Conservation (phyloP, 2,888 invertebrate species). For the Camponotus fellah region DNA sequence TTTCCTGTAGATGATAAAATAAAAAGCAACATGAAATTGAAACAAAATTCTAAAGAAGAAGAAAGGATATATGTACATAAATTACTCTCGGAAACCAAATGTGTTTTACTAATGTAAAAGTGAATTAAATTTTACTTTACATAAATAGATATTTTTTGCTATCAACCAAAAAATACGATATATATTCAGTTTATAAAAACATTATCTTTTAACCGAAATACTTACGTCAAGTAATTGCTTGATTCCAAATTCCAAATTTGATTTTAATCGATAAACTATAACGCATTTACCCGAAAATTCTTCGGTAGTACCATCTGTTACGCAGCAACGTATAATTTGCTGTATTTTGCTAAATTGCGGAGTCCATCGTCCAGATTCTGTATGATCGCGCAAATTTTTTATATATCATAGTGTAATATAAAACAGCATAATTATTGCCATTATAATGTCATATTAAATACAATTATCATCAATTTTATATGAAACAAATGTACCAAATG, state of each 20-base stretch:
- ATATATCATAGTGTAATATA: no score
- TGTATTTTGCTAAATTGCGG: conserved; percentile 81
- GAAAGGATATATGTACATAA: not conserved
- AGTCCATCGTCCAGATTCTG: conserved; percentile 89
- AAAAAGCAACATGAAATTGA: not conserved
- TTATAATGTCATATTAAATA: no score
- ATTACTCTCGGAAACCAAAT: not conserved
- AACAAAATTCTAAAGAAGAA: not conserved
- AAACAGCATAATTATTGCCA: no score
- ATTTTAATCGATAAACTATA: conserved; percentile 90
- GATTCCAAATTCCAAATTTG: conserved; percentile 88
- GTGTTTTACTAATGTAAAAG: not conserved
- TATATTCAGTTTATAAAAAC: not conserved
- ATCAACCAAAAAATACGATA: not conserved
- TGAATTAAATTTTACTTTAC: not conserved
- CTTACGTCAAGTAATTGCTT: conserved; percentile 90
- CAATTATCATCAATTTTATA: not conserved
- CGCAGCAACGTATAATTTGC: conserved; percentile 87
- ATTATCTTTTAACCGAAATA: conserved; percentile 37
- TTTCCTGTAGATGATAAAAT: conserved; percentile 78
- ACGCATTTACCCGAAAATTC: conserved; percentile 89
- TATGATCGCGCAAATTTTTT: no score
- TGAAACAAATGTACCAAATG: conserved; percentile 87
- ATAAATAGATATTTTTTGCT: not conserved
- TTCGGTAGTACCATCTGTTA: conserved; percentile 89